phyloP scores from a whole-genome alignment of 2,797 vertebrate genomes.

The Vespertilio murinus region DNA sequence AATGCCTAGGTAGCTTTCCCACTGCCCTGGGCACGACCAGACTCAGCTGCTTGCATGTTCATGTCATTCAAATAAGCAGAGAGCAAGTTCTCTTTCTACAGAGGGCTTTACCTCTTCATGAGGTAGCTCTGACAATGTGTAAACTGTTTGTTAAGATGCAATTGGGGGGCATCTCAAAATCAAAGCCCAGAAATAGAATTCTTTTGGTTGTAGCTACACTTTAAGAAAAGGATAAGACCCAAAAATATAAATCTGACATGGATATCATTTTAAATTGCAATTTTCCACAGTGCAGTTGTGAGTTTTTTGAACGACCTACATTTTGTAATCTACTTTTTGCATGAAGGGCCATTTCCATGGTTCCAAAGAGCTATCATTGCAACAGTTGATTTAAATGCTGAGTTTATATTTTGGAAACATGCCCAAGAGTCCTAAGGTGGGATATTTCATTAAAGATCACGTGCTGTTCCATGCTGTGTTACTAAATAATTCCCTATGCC shows the following conservation, averaged over 20 bases:
- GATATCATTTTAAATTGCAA: constrained; percentile 18
- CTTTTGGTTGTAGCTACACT: background rate
- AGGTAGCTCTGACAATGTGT: background rate
- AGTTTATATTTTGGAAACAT: constrained; percentile 57
- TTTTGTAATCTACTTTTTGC: constrained; percentile 60
- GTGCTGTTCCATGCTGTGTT: background rate
- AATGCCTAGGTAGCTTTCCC: background rate
- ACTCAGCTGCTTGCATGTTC: background rate
- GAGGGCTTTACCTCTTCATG: background rate
- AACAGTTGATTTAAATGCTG: constrained; percentile 20
- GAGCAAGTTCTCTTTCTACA: background rate
- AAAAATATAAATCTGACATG: background rate
- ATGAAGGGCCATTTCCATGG: background rate
- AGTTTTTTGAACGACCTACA: constrained; percentile 50
- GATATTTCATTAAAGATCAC: constrained; percentile 1
- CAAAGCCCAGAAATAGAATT: constrained; percentile 8
- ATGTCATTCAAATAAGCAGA: background rate
- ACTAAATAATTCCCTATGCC: constrained; percentile 37
- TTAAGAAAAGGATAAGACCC: background rate
- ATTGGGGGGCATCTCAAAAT: background rate
- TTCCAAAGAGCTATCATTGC: constrained; percentile 13
- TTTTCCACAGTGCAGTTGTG: background rate
- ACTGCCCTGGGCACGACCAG: background rate
- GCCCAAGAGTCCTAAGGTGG: constrained; percentile 18
- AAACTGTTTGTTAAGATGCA: constrained; percentile 5